Conservation (phyloP, 2,888 invertebrate genomes). For the Gymnocheta viridis region DNA sequence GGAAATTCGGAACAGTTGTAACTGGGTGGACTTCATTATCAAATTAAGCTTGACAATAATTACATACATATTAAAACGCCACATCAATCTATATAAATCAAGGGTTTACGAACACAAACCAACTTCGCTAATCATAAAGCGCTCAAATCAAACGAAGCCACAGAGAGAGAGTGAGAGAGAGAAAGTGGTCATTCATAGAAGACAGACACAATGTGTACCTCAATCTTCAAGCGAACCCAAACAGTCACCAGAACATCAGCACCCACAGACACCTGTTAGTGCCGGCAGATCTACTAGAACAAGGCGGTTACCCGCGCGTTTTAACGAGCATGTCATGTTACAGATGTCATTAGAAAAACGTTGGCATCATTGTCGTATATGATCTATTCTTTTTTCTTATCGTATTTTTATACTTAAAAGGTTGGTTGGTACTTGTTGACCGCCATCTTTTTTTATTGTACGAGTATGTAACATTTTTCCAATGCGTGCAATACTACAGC, state of each 20-base stretch:
- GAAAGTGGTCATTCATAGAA: slow-evolving; percentile 29
- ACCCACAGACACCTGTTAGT: slow-evolving; percentile 22
- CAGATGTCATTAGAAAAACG: no score
- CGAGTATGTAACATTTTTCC: no score
- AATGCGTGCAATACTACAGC: no score
- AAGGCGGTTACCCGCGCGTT: no score
- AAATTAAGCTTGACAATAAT: slow-evolving; percentile 20
- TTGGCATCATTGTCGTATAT: no score
- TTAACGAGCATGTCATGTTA: no score
- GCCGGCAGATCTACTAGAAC: no score
- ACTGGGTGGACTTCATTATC: slow-evolving; percentile 17
- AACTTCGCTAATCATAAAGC: background rate
- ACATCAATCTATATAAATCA: slow-evolving; percentile 14
- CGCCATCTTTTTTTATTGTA: no score
- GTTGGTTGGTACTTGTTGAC: no score
- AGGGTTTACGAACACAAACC: background rate
- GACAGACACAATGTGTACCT: background rate
- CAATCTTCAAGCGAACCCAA: background rate
- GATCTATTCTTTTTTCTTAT: no score
- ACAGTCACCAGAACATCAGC: slow-evolving; percentile 13
- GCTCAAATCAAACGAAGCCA: background rate
- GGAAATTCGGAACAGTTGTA: slow-evolving; percentile 28
- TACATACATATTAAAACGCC: slow-evolving; percentile 11
- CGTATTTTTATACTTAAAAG: no score
- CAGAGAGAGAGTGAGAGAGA: no score